Evolutionary conservation across 2,888 invertebrate genomes (phyloP).

Genomic region (Coenonympha arcania): DNA sequence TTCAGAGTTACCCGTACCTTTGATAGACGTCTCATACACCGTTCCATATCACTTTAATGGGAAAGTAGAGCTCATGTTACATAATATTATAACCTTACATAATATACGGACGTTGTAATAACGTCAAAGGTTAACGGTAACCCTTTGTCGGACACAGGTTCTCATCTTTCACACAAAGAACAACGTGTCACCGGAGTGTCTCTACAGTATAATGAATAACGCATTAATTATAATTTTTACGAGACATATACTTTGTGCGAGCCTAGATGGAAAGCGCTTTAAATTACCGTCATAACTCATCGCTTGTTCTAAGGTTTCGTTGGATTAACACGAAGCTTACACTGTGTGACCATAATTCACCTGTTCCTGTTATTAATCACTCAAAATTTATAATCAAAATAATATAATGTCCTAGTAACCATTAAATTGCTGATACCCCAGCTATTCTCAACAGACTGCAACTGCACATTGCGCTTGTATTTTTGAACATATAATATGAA

Average conservation of each 20-base stretch:
- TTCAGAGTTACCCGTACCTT: background rate
- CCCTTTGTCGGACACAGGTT: constrained; percentile 32
- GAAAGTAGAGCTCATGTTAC: constrained; percentile 23
- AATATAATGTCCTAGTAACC: too few species aligned
- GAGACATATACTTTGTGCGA: constrained; percentile 3
- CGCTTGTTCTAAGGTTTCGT: constrained; percentile 11
- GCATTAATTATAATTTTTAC: constrained; percentile 24
- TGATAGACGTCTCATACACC: background rate
- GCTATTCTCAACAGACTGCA: too few species aligned
- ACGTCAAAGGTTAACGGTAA: constrained; percentile 48
- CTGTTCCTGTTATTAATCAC: too few species aligned
- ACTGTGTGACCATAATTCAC: background rate
- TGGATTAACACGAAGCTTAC: background rate
- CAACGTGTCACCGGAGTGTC: constrained; percentile 11
- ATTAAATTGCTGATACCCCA: too few species aligned
- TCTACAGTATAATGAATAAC: constrained; percentile 5
- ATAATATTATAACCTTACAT: constrained; percentile 16
- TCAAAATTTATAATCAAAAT: too few species aligned
- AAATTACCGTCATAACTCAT: constrained; percentile 18
- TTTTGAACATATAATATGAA: too few species aligned
- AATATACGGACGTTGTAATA: constrained; percentile 36
- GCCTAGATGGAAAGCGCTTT: constrained; percentile 9
- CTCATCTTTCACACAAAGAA: constrained; percentile 26
- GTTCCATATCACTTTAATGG: background rate
- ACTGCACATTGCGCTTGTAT: too few species aligned